These are phyloP conservation scores for Acinonyx jubatus DNA, from an alignment of 2,113 vertebrate genomes.

Conservation along the genomic window DNA sequence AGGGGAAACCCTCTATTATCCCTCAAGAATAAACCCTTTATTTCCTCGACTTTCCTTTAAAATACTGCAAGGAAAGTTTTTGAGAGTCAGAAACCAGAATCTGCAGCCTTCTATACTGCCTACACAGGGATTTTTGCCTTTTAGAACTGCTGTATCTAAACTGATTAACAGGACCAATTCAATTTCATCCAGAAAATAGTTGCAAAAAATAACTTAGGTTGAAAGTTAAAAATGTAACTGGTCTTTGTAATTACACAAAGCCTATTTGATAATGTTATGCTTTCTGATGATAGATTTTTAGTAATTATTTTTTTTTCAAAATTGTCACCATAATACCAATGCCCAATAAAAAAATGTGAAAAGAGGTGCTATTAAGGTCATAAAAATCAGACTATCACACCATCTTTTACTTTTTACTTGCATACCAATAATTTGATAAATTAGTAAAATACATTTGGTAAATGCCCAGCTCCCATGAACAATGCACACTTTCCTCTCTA, in stretches of 20 bases:
- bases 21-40: slow-evolving; percentile 33
- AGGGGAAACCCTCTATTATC: background rate
- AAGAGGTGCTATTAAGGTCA: background rate
- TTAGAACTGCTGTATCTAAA: background rate
- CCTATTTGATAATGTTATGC: background rate
- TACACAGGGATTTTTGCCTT: background rate
- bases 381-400: background rate
- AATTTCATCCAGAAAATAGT: background rate
- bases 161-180: background rate
- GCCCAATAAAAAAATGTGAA: slow-evolving; percentile 15
- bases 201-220: background rate
- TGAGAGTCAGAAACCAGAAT: background rate
- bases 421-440: background rate
- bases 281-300: background rate
- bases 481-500: background rate
- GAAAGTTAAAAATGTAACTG: background rate
- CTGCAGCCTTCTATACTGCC: background rate
- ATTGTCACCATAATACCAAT: background rate
- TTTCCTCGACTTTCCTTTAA: background rate
- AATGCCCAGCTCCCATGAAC: background rate
- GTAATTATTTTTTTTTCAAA: background rate
- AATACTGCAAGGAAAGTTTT: background rate
- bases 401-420: background rate
- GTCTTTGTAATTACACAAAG: background rate
- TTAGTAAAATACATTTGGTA: background rate